Evolutionary conservation across 2,888 invertebrate genomes (phyloP).

Genomic region (Diplazon laetatorius): DNA sequence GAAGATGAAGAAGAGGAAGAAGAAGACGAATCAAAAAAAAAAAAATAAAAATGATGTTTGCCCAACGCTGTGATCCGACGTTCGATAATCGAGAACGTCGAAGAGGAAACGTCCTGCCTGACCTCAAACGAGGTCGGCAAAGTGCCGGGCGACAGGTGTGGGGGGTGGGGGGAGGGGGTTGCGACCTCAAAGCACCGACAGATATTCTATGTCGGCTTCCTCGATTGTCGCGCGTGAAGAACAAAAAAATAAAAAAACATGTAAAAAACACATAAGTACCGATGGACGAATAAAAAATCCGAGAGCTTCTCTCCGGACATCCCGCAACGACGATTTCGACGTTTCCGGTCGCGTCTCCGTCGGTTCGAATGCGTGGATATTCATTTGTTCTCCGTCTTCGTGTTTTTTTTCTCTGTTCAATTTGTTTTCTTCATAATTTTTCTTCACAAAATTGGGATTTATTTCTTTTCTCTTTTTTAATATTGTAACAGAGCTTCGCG

Average conservation of each 20-base stretch:
- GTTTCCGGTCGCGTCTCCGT: not conserved
- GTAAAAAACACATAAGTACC: conserved; percentile 78
- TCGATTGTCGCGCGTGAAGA: conserved; percentile 46
- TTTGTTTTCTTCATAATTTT: conserved; percentile 1
- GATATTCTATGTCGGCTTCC: not conserved
- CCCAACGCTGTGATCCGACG: conserved; percentile 50
- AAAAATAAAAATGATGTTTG: conserved; percentile 1
- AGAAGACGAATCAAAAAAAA: too few relatives aligned
- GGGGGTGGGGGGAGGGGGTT: not conserved
- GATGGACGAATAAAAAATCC: conserved; percentile 77
- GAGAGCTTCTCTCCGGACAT: conserved; percentile 76
- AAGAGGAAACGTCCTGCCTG: conserved; percentile 29
- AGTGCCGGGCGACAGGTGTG: too few relatives aligned
- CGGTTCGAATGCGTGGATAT: too few relatives aligned
- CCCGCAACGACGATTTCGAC: conserved; percentile 53
- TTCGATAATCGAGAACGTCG: conserved; percentile 59
- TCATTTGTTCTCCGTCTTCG: too few relatives aligned
- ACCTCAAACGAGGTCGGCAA: too few relatives aligned
- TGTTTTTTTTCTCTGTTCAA: too few relatives aligned
- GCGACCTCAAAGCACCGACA: conserved; percentile 8
- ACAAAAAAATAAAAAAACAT: conserved; percentile 67
- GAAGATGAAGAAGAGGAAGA: too few relatives aligned
- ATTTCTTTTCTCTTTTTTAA: too few relatives aligned
- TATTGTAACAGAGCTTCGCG: not conserved
- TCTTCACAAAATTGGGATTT: not conserved